These are phyloP conservation scores for Diorhabda elongata DNA, from an alignment of 1,140 invertebrate genomes.

Conservation along the genomic window DNA sequence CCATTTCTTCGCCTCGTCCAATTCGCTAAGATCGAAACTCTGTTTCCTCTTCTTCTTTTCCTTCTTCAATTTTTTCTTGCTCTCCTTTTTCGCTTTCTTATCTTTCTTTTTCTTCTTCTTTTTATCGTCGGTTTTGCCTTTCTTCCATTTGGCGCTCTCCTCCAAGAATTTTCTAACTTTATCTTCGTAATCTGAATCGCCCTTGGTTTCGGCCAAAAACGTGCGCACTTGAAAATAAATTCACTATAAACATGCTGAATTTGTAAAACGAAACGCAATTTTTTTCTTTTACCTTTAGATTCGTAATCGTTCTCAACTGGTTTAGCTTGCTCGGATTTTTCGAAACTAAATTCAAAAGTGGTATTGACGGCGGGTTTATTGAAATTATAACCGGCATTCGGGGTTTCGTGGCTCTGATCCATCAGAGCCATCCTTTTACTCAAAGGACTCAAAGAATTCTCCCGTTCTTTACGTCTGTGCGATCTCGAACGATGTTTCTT, in stretches of 20 bases:
- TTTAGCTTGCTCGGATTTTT: slow-evolving; percentile 43
- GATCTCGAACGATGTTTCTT: slow-evolving; percentile 56
- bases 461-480: slow-evolving; percentile 55
- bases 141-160: slow-evolving; percentile 74
- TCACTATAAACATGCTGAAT: too few relatives aligned
- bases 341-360: slow-evolving; percentile 44
- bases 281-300: slow-evolving; percentile 47
- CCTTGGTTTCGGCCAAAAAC: slow-evolving; percentile 73
- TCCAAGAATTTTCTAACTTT: slow-evolving; percentile 80
- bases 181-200: slow-evolving; percentile 77
- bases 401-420: slow-evolving; percentile 51
- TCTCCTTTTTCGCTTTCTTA: slow-evolving; percentile 57
- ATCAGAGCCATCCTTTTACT: slow-evolving; percentile 74
- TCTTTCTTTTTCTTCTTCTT: slow-evolving; percentile 69
- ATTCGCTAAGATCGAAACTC: slow-evolving; percentile 55
- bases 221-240: slow-evolving; percentile 53
- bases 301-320: slow-evolving; percentile 60
- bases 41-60: slow-evolving; percentile 60
- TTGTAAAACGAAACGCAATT: too few relatives aligned
- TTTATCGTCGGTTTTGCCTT: slow-evolving; percentile 64
- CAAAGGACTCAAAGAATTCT: slow-evolving; percentile 69
- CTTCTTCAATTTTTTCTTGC: slow-evolving; percentile 63
- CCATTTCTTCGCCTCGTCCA: slow-evolving; percentile 62
- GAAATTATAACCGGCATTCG: slow-evolving; percentile 47
- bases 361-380: slow-evolving; percentile 38